Evolutionary conservation across 2,113 vertebrate genomes (phyloP).

Genomic region (Psophia crepitans): DNA sequence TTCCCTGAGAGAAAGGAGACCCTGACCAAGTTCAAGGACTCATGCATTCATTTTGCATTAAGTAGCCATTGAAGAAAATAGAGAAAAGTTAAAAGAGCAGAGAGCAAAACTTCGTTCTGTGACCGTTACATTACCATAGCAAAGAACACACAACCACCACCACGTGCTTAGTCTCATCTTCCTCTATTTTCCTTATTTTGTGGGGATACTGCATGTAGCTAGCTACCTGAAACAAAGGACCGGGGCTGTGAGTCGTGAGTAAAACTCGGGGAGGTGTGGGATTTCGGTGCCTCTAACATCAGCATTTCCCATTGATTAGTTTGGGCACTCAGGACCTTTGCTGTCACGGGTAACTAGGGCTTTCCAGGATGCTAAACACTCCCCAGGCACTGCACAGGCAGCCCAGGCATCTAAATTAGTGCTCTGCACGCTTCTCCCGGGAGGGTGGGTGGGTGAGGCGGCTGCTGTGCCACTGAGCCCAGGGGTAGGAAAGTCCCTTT

Average conservation of each 20-base stretch:
- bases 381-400: not conserved
- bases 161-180: not conserved
- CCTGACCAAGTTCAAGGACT: not conserved
- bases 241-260: rapidly evolving
- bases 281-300: not conserved
- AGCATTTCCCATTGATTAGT: not conserved
- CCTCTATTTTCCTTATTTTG: not conserved
- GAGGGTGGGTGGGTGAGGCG: rapidly evolving
- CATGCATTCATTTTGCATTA: not conserved
- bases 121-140: not conserved
- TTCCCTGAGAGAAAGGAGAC: not conserved
- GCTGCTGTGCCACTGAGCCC: not conserved
- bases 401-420: not conserved
- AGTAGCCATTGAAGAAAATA: not conserved
- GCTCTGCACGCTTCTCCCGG: not conserved
- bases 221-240: not conserved
- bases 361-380: slow-evolving; percentile 1
- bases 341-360: not conserved
- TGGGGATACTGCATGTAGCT: not conserved
- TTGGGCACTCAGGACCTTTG: not conserved
- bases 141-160: not conserved
- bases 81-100: not conserved
- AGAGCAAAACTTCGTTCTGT: not conserved
- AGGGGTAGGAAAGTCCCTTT: not conserved
- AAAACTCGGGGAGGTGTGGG: not conserved